Conservation (phyloP, 2,888 invertebrate species). For the Epirrhoe tristata region DNA sequence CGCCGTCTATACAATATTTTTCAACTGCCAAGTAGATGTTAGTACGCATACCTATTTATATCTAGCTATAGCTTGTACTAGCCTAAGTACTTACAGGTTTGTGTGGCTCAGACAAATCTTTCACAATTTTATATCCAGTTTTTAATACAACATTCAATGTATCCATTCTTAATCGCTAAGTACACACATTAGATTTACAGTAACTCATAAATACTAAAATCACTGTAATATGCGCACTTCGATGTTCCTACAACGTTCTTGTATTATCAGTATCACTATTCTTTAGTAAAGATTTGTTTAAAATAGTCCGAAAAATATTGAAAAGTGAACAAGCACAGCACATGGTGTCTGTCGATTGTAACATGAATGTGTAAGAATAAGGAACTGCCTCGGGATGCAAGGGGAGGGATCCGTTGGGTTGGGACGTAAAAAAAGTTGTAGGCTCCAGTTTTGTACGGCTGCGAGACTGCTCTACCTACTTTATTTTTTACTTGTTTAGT, state of each 20-base stretch:
- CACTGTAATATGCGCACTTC: slow-evolving; percentile 12
- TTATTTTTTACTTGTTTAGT: slow-evolving; percentile 40
- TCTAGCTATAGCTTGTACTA: background rate
- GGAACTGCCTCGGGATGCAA: slow-evolving; percentile 71
- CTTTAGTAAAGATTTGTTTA: slow-evolving; percentile 20
- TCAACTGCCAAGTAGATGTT: background rate
- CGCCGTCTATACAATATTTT: background rate
- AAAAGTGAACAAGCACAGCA: slow-evolving; percentile 51
- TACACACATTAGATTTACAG: background rate
- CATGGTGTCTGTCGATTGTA: slow-evolving; percentile 64
- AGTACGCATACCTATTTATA: no score
- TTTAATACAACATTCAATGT: slow-evolving; percentile 74
- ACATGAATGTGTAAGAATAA: slow-evolving; percentile 68
- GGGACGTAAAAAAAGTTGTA: slow-evolving; percentile 79
- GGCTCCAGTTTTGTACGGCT: slow-evolving; percentile 67
- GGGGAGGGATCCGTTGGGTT: slow-evolving; percentile 80
- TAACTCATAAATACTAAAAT: background rate
- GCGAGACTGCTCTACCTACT: slow-evolving; percentile 69
- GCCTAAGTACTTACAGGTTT: slow-evolving; percentile 67
- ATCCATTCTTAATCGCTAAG: slow-evolving; percentile 62
- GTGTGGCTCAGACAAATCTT: slow-evolving; percentile 74
- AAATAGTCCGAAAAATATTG: slow-evolving; percentile 40
- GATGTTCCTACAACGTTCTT: slow-evolving; percentile 2
- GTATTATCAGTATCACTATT: background rate
- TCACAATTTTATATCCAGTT: slow-evolving; percentile 79